Percentiles rank a stretch among this genome's conserved stretches.
These are phyloP conservation scores for Procambarus virginalis DNA, from an alignment of 1,140 invertebrate genomes.

Conservation along the genomic window DNA sequence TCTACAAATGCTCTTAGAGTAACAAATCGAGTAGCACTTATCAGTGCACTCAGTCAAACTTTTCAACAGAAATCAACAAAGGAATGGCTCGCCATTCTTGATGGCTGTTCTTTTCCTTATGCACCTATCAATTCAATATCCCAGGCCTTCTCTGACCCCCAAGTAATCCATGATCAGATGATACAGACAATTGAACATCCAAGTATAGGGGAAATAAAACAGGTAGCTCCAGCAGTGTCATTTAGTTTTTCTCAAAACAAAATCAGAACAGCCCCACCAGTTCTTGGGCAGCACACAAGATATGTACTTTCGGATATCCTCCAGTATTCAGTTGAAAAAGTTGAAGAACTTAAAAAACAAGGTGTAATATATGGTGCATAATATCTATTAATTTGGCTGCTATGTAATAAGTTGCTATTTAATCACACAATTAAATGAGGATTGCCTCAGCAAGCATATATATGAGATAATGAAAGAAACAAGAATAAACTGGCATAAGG, in stretches of 20 bases:
- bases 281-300: slow-evolving; percentile 89
- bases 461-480: too few relatives aligned
- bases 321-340: slow-evolving; percentile 79
- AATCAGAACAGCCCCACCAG: slow-evolving; percentile 85
- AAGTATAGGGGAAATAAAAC: slow-evolving; percentile 81
- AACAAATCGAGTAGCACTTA: slow-evolving; percentile 82
- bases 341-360: slow-evolving; percentile 77
- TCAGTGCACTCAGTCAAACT: slow-evolving; percentile 79
- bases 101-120: slow-evolving; percentile 86
- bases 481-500: too few relatives aligned
- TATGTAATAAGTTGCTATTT: too few relatives aligned
- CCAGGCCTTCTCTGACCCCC: slow-evolving; percentile 91
- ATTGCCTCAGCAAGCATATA: too few relatives aligned
- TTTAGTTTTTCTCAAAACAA: slow-evolving; percentile 84
- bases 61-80: slow-evolving; percentile 82
- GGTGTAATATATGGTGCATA: slow-evolving; percentile 75
- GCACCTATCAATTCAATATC: slow-evolving; percentile 91
- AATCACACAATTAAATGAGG: too few relatives aligned
- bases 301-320: slow-evolving; percentile 84
- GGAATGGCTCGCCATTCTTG: slow-evolving; percentile 86
- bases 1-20: slow-evolving; percentile 85
- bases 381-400: background rate
- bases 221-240: slow-evolving; percentile 90
- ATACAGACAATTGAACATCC: slow-evolving; percentile 86
- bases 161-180: slow-evolving; percentile 84